These are phyloP conservation scores for Zele albiditarsus DNA, from an alignment of 2,888 invertebrate species.

Conservation along the genomic window DNA sequence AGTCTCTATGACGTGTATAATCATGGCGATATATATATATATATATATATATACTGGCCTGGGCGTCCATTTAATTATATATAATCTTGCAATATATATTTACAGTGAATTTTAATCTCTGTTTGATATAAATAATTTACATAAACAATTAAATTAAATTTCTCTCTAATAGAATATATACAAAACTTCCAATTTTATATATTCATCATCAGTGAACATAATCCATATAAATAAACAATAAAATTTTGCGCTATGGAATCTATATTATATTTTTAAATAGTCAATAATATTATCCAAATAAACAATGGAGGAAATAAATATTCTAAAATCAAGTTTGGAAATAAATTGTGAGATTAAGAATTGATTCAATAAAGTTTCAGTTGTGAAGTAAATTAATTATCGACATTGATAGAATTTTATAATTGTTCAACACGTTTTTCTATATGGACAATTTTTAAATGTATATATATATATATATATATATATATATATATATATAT, in stretches of 20 bases:
- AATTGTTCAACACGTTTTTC: too few species aligned
- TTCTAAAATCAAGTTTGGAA: too few species aligned
- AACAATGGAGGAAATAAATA: too few species aligned
- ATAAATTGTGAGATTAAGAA: too few species aligned
- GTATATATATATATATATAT: too few species aligned
- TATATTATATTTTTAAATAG: neutral
- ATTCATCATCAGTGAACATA: neutral
- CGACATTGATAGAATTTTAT: too few species aligned
- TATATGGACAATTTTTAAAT: too few species aligned
- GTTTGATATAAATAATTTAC: constrained; percentile 2
- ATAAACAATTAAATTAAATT: neutral
- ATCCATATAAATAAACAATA: neutral
- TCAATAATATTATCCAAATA: neutral
- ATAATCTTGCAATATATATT: constrained; percentile 4
- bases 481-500: too few species aligned
- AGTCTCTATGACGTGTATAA: neutral
- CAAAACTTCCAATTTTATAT: constrained; percentile 3
- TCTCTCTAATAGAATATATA: constrained; percentile 1
- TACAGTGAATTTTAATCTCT: neutral
- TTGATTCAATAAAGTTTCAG: too few species aligned
- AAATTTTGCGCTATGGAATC: neutral
- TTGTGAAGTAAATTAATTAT: too few species aligned
- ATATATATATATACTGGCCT: neutral
- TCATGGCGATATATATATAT: neutral
- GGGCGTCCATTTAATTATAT: neutral